Conservation (phyloP, 2,888 invertebrate species). For the Cybosia mesomella region DNA sequence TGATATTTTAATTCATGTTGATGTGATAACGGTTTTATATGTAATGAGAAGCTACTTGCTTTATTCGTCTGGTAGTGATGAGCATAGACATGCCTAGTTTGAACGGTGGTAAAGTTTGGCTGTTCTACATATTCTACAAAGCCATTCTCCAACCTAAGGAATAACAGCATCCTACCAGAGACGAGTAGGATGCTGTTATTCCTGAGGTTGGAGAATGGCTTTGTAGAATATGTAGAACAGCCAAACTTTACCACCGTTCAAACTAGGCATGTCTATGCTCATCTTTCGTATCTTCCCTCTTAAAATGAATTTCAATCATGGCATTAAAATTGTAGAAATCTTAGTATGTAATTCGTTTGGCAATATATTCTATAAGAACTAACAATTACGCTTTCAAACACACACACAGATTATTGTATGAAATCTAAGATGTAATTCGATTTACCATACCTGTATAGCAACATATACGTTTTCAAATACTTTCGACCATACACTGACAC, state of each 20-base stretch:
- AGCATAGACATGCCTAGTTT: too few species aligned
- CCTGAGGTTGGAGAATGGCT: background rate
- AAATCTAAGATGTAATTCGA: too few species aligned
- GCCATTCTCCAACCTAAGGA: background rate
- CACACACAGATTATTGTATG: too few species aligned
- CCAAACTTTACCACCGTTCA: background rate
- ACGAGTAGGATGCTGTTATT: too few species aligned
- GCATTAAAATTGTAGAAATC: background rate
- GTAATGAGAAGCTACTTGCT: background rate
- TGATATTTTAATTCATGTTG: conserved; percentile 29
- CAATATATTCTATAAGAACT: background rate
- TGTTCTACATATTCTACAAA: background rate
- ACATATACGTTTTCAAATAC: too few species aligned
- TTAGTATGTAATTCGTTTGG: background rate
- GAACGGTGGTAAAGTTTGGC: background rate
- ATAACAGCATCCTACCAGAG: too few species aligned
- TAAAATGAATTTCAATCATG: background rate
- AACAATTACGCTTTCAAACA: too few species aligned
- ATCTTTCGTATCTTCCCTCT: too few species aligned
- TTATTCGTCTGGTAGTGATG: background rate
- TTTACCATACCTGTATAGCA: too few species aligned
- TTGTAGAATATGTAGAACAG: background rate
- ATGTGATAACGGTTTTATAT: background rate
- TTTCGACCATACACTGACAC: too few species aligned
- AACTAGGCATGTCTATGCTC: too few species aligned